Evolutionary conservation across 37 sponge, comb jelly and placozoan species (phyloP), one percentile per base, ranked within the genome.

Genomic region (Halichondria panicea): DNA sequence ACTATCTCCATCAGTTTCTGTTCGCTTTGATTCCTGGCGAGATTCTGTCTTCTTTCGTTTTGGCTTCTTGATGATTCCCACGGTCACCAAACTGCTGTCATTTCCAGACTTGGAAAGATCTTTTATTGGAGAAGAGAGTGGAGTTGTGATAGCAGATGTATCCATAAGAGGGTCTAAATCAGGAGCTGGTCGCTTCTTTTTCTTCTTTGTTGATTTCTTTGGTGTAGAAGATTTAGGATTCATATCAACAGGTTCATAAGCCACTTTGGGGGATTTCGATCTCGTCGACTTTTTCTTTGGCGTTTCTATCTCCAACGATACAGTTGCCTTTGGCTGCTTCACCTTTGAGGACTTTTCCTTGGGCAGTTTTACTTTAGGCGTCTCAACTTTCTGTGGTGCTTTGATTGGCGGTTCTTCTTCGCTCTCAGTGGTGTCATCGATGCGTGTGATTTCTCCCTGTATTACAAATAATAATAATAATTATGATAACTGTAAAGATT

Each of bases 361-460:
- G n/a, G n/a, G n/a, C n/a, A n/a, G n/a, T n/a, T n/a, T n/a, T n/a
- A n/a, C n/a, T n/a, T n/a, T n/a, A n/a, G n/a, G n/a, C n/a, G 6
- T 65, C n/a, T 65, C 21, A 30, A 21, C 56, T 32, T 5, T 22
- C 50, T 50, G 25, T 5, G 72, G 9, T 8, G 6, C 38, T 8
- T 50, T 4, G 3, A 7, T 35, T 12, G 25, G 25, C 21, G 59
- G 42, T 21, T 39, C 43, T 21, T 36, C 4, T 64, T 64, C 62
- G 31, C 18, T 72, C 1, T 72, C 72, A 21, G 72, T 56, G 1
- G 11, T 39, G n/a, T 41, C 38, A 33, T 72, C 72, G 35, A 72
- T 72, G 21, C 6, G n/a, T 22, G 72, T 72, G 32, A 72, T 18
- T 33, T 72, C 72, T 3, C 32, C 38, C 72, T 72, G 38, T 66